Conservation (phyloP, 2,113 vertebrate species). For the Rhea pennata region DNA sequence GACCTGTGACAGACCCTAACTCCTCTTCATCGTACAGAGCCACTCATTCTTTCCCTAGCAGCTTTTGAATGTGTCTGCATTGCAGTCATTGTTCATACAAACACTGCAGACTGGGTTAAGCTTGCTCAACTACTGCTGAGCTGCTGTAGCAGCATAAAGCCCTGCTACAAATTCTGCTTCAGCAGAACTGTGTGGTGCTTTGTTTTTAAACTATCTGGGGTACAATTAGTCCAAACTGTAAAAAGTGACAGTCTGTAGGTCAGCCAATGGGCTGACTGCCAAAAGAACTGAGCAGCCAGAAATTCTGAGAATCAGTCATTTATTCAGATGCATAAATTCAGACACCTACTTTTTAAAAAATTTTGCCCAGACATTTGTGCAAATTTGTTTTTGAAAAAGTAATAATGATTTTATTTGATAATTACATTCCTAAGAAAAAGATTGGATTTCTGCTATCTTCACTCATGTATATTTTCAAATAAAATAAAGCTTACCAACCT, state of each 20-base stretch:
- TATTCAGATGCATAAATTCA: background rate
- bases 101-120: constrained; percentile 9
- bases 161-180: background rate
- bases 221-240: background rate
- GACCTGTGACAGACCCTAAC: background rate
- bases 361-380: background rate
- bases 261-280: background rate
- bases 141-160: constrained; percentile 40
- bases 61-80: constrained; percentile 23
- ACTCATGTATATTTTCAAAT: background rate
- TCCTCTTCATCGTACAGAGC: background rate
- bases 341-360: background rate
- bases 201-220: background rate
- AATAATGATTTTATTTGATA: background rate
- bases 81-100: constrained; percentile 31
- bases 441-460: background rate
- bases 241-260: background rate
- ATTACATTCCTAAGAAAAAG: background rate
- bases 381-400: background rate
- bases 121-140: constrained; percentile 2
- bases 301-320: background rate
- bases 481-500: background rate
- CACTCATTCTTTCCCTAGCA: background rate
- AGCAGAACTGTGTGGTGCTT: constrained; percentile 1
- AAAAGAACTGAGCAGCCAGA: background rate